Conservation (phyloP, 1,140 invertebrate species). For the Papilio polyxenes region DNA sequence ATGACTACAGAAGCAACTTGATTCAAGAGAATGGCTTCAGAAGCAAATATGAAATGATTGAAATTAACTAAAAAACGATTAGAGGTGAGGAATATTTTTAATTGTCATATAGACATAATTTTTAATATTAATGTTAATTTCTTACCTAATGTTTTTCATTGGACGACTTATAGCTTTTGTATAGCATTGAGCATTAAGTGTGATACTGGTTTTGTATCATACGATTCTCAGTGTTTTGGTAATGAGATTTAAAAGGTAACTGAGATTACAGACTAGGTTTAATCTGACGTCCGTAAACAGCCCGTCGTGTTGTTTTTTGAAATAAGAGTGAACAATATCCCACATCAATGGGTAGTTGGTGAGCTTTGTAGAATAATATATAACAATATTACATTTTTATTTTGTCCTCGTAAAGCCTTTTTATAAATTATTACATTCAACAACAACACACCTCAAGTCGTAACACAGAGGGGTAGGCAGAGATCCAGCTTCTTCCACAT, state of each 20-base stretch:
- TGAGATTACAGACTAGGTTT: background rate
- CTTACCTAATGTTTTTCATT: background rate
- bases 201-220: background rate
- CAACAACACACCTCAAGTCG: no score
- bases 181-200: background rate
- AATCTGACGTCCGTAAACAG: background rate
- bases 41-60: no score
- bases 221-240: background rate
- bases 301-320: background rate
- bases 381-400: background rate
- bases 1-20: no score
- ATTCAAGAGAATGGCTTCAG: no score
- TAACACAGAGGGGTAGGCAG: no score
- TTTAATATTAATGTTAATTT: no score
- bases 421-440: background rate
- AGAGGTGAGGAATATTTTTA: no score
- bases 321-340: background rate
- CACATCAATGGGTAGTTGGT: background rate
- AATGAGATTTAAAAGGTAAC: background rate
- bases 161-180: background rate
- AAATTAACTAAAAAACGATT: no score
- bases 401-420: background rate
- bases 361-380: background rate
- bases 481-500: no score
- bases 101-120: no score